phyloP scores from a whole-genome alignment of 2,797 vertebrate species.

The Bovichtus variegatus region DNA sequence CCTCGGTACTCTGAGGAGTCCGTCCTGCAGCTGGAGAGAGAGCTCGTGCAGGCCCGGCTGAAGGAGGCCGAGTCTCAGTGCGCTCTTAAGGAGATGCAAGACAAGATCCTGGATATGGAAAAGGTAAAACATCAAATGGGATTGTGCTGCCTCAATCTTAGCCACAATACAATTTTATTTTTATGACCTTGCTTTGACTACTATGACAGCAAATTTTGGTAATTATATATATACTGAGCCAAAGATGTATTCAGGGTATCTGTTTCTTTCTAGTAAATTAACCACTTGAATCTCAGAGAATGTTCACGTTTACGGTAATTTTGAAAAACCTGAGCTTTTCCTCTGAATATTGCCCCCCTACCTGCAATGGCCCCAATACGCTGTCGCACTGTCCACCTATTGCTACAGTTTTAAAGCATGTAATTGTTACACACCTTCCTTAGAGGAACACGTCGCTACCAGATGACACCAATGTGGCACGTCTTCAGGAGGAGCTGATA shows the following conservation, averaged over 20 bases:
- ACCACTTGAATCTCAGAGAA: too few species aligned
- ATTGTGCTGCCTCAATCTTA: background rate
- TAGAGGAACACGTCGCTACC: constrained; percentile 95
- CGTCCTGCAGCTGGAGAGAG: constrained; percentile 94
- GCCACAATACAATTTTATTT: background rate
- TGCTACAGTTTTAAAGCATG: background rate
- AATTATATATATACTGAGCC: too few species aligned
- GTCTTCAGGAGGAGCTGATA: constrained; percentile 96
- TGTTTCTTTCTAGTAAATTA: too few species aligned
- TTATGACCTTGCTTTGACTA: too few species aligned
- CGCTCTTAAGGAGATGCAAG: constrained; percentile 98
- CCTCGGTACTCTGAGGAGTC: constrained; percentile 94
- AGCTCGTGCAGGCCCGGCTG: constrained; percentile 95
- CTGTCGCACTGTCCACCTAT: too few species aligned
- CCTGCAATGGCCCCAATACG: too few species aligned
- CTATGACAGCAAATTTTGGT: too few species aligned
- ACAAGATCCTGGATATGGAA: constrained; percentile 97
- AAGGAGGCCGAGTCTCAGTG: constrained; percentile 97
- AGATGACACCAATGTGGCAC: constrained; percentile 95
- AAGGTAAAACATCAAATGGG: constrained; percentile 82
- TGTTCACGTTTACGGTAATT: too few species aligned
- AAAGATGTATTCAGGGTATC: too few species aligned
- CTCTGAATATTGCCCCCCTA: too few species aligned
- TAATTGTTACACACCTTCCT: constrained; percentile 19
- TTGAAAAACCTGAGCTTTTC: too few species aligned